Percentiles rank a stretch among this genome's conserved stretches.
phyloP scores from a whole-genome alignment of 1,140 invertebrate genomes.

The Tetragnatha versicolor region DNA sequence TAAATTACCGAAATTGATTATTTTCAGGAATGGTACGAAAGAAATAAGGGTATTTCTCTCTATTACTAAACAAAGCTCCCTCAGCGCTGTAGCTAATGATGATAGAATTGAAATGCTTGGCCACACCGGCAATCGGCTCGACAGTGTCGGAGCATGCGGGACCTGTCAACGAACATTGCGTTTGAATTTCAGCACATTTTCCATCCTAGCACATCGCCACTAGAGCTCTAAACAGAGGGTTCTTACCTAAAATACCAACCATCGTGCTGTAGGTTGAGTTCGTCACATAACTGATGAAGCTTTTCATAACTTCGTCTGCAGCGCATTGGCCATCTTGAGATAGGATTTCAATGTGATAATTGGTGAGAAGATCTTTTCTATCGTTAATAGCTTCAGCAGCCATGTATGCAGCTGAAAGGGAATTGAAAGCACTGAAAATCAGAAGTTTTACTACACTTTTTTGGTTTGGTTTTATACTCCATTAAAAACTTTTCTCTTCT shows the following conservation, averaged over 20 bases:
- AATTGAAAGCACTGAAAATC: neutral
- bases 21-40: constrained; percentile 84
- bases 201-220: too few relatives aligned
- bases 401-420: constrained; percentile 70
- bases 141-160: constrained; percentile 86
- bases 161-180: constrained; percentile 63
- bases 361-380: constrained; percentile 70
- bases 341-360: constrained; percentile 69
- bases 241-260: constrained; percentile 75
- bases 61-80: constrained; percentile 74
- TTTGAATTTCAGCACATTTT: neutral
- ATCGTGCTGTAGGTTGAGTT: constrained; percentile 68
- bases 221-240: too few relatives aligned
- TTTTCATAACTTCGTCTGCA: constrained; percentile 78
- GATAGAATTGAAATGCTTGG: constrained; percentile 77
- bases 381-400: constrained; percentile 74
- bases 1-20: constrained; percentile 75
- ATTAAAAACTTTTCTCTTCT: too few relatives aligned
- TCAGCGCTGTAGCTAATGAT: constrained; percentile 85
- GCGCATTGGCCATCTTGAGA: constrained; percentile 76
- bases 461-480: neutral
- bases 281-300: constrained; percentile 78
- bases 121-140: constrained; percentile 81
- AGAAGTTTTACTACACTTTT: neutral
- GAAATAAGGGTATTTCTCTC: constrained; percentile 80